Conservation (phyloP, 2,797 vertebrate genomes). For the Myripristis jacobus region DNA sequence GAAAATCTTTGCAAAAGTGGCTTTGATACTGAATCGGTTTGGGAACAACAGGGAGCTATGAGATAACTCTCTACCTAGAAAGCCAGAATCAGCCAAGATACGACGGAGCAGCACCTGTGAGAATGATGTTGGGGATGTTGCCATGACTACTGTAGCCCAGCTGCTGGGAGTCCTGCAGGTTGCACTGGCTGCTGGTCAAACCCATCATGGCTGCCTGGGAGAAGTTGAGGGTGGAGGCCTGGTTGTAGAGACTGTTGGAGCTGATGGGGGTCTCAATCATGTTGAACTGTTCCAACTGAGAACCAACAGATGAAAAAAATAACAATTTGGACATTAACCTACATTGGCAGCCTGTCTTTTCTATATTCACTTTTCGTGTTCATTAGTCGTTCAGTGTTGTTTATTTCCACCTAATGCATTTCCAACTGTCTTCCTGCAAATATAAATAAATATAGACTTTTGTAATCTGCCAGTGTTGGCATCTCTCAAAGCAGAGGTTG, state of each 20-base stretch:
- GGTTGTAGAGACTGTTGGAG: constrained; percentile 89
- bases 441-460: neutral
- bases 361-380: no score
- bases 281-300: constrained; percentile 94
- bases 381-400: no score
- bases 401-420: neutral
- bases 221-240: constrained; percentile 92
- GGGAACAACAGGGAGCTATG: neutral
- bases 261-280: constrained; percentile 92
- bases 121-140: constrained; percentile 96
- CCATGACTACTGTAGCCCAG: constrained; percentile 90
- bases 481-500: neutral
- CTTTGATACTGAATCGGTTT: neutral
- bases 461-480: neutral
- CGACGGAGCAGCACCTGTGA: constrained; percentile 85
- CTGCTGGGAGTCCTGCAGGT: constrained; percentile 88
- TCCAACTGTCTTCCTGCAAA: neutral
- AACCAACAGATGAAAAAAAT: constrained; percentile 19
- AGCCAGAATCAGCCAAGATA: constrained; percentile 29
- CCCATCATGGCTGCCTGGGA: constrained; percentile 96
- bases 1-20: neutral
- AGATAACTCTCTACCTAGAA: neutral
- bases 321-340: neutral
- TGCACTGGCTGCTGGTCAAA: constrained; percentile 88
- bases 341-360: neutral